phyloP scores from a whole-genome alignment of 2,888 invertebrate species.

The Eupsilia transversa region DNA sequence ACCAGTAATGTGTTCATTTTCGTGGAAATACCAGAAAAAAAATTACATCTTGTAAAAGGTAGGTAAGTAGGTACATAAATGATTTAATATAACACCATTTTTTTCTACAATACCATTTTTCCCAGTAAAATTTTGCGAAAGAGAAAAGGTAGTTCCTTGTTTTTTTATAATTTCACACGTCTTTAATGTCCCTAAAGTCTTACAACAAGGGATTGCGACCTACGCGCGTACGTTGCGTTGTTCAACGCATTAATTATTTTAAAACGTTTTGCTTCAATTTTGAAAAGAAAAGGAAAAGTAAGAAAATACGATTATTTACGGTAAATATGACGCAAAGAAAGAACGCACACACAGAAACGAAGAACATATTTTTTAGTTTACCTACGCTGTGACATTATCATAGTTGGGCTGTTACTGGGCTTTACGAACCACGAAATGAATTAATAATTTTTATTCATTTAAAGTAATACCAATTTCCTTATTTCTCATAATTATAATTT shows the following conservation, averaged over 20 bases:
- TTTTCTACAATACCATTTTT: not conserved
- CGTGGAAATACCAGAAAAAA: not conserved
- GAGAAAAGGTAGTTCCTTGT: not conserved
- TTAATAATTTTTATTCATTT: no score
- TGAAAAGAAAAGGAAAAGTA: no score
- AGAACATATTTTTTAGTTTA: no score
- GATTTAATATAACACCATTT: not conserved
- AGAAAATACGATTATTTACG: no score
- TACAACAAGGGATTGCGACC: slow-evolving; percentile 1
- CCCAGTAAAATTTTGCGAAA: no score
- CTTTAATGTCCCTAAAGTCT: not conserved
- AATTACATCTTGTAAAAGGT: not conserved
- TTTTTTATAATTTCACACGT: not conserved
- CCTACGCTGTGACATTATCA: no score
- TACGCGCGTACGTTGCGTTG: not conserved
- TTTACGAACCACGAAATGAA: no score
- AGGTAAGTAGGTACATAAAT: not conserved
- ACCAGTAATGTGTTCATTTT: no score
- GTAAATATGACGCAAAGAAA: no score
- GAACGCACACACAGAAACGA: no score
- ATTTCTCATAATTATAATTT: not conserved
- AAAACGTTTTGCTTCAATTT: not conserved
- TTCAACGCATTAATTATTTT: not conserved
- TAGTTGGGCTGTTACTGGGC: no score
- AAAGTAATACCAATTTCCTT: no score